phyloP scores from a whole-genome alignment of 1,140 invertebrate genomes.

The Drosophila orosa region DNA sequence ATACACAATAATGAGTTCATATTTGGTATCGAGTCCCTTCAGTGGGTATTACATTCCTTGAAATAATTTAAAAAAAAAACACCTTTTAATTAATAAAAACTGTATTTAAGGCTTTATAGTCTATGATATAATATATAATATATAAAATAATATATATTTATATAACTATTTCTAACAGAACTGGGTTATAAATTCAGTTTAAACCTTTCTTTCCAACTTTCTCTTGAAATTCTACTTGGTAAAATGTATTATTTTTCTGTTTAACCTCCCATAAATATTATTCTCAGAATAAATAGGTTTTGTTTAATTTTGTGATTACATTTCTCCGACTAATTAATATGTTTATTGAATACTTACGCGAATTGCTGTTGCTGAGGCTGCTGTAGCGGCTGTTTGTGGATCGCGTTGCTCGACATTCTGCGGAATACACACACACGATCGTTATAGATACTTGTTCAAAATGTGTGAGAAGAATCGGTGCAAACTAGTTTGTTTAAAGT shows the following conservation, averaged over 20 bases:
- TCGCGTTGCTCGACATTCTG: constrained; percentile 52
- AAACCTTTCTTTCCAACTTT: neutral
- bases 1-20: too few species aligned
- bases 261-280: constrained; percentile 1
- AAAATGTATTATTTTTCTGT: neutral
- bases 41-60: neutral
- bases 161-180: neutral
- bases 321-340: constrained; percentile 38
- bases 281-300: constrained; percentile 4
- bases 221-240: too few species aligned
- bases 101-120: neutral
- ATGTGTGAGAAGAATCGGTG: constrained; percentile 31
- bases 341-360: constrained; percentile 66
- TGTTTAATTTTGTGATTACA: constrained; percentile 35
- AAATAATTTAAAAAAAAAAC: neutral
- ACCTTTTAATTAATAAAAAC: neutral
- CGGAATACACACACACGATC: constrained; percentile 24
- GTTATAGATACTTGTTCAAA: constrained; percentile 18
- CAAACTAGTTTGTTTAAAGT: constrained; percentile 39
- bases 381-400: constrained; percentile 33
- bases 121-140: too few species aligned
- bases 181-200: neutral
- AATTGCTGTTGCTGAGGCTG: constrained; percentile 68
- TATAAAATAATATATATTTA: too few species aligned
- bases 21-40: too few species aligned